phyloP scores from a whole-genome alignment of 2,888 invertebrate genomes.

The Synanthedon formicaeformis region DNA sequence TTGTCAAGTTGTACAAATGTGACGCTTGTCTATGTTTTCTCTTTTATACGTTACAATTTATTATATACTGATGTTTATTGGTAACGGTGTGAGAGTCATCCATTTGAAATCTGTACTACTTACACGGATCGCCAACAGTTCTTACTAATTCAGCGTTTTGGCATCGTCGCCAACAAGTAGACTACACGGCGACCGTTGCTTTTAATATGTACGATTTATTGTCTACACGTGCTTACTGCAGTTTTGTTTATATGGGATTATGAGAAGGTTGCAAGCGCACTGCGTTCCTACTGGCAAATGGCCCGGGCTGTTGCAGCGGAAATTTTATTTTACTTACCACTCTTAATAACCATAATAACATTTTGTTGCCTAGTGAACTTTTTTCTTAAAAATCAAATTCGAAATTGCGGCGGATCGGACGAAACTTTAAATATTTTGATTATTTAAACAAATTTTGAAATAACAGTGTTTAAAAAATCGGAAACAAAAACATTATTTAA shows the following conservation, averaged over 20 bases:
- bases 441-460: no score
- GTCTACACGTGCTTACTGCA: slow-evolving; percentile 9
- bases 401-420: no score
- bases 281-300: neutral
- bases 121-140: neutral
- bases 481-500: no score
- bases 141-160: slow-evolving; percentile 18
- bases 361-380: no score
- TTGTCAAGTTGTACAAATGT: no score
- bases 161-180: slow-evolving; percentile 7
- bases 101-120: slow-evolving; percentile 8
- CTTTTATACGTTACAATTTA: no score
- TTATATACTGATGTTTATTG: no score
- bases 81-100: slow-evolving; percentile 6
- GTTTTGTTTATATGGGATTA: neutral
- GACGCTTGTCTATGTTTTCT: no score
- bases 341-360: neutral
- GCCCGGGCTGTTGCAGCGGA: neutral
- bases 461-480: no score
- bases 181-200: slow-evolving; percentile 9
- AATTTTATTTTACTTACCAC: neutral
- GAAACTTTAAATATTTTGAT: no score
- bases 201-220: slow-evolving; percentile 16
- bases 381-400: no score
- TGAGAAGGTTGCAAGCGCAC: neutral